These are phyloP conservation scores for Amphimedon queenslandica DNA, from an alignment of 37 sponge, comb jelly and placozoan genomes.

Conservation along the genomic window DNA sequence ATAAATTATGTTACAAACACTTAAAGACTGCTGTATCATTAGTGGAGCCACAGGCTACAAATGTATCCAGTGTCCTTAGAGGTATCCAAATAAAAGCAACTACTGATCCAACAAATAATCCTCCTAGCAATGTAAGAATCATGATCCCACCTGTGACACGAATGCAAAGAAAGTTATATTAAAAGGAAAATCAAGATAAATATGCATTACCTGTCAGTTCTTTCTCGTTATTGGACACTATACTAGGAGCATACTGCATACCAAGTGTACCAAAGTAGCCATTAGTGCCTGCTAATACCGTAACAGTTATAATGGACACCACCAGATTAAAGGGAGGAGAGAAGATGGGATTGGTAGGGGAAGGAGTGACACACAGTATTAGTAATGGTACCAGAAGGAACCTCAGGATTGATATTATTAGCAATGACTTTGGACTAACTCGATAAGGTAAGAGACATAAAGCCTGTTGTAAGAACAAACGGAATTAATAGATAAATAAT, in stretches of 20 bases:
- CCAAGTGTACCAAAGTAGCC: slow-evolving; percentile 79
- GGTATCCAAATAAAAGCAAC: slow-evolving; percentile 59
- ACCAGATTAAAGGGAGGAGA: neutral
- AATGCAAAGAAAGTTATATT: too few relatives aligned
- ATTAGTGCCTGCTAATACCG: slow-evolving; percentile 59
- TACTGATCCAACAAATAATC: slow-evolving; percentile 47
- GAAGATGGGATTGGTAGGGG: slow-evolving; percentile 52
- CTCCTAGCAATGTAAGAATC: slow-evolving; percentile 42
- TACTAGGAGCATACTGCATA: slow-evolving; percentile 53
- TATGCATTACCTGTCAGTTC: slow-evolving; percentile 75
- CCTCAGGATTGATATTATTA: slow-evolving; percentile 35
- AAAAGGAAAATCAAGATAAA: too few relatives aligned
- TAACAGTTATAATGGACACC: slow-evolving; percentile 23
- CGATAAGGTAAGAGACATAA: slow-evolving; percentile 26
- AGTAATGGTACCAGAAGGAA: slow-evolving; percentile 63
- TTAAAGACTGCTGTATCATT: slow-evolving; percentile 14
- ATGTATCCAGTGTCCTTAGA: slow-evolving; percentile 39
- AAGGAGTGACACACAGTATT: slow-evolving; percentile 69
- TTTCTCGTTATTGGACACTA: slow-evolving; percentile 38
- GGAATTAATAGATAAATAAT: too few relatives aligned
- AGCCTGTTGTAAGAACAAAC: slow-evolving; percentile 29
- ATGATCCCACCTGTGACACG: slow-evolving; percentile 70
- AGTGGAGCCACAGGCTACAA: slow-evolving; percentile 12
- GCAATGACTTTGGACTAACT: slow-evolving; percentile 36
- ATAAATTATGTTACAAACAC: too few relatives aligned